These are phyloP conservation scores for Saccopteryx leptura DNA, from an alignment of 2,113 vertebrate species.

Conservation along the genomic window DNA sequence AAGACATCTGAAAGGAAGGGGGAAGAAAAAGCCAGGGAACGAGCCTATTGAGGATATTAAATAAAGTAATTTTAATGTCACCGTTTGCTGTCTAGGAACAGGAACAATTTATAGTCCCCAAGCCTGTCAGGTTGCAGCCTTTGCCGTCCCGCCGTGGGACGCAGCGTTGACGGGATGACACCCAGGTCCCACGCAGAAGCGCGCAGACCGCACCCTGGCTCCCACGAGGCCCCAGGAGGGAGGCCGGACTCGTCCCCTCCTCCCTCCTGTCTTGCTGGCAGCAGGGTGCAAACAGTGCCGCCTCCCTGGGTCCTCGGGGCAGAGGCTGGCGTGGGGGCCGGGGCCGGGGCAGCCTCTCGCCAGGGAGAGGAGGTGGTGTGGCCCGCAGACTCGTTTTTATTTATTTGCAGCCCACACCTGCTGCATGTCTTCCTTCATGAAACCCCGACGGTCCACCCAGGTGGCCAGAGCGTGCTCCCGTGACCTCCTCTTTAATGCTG, in stretches of 20 bases:
- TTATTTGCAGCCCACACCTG: no score
- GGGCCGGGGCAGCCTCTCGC: not conserved
- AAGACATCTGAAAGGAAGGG: conserved; percentile 76
- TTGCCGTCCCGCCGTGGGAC: not conserved
- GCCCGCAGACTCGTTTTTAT: rapidly evolving
- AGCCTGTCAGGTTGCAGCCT: conserved; percentile 32
- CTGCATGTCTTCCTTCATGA: rapidly evolving
- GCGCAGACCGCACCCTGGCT: not conserved
- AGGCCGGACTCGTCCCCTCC: rapidly evolving
- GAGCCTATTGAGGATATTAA: conserved; percentile 72
- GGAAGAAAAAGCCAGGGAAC: not conserved
- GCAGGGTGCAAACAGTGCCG: rapidly evolving
- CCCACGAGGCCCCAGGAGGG: rapidly evolving
- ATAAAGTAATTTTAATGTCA: conserved; percentile 82
- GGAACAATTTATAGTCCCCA: conserved; percentile 70
- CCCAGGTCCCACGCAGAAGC: not conserved
- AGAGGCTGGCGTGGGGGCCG: not conserved
- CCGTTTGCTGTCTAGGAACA: conserved; percentile 60
- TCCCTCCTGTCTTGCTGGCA: rapidly evolving
- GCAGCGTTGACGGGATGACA: rapidly evolving
- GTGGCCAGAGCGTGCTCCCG: rapidly evolving
- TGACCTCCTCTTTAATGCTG: rapidly evolving
- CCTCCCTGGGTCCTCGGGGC: rapidly evolving
- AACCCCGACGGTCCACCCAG: rapidly evolving
- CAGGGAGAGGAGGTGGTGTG: rapidly evolving